phyloP scores from a whole-genome alignment of 2,797 vertebrate genomes.

The Lithobates sylvaticus region DNA sequence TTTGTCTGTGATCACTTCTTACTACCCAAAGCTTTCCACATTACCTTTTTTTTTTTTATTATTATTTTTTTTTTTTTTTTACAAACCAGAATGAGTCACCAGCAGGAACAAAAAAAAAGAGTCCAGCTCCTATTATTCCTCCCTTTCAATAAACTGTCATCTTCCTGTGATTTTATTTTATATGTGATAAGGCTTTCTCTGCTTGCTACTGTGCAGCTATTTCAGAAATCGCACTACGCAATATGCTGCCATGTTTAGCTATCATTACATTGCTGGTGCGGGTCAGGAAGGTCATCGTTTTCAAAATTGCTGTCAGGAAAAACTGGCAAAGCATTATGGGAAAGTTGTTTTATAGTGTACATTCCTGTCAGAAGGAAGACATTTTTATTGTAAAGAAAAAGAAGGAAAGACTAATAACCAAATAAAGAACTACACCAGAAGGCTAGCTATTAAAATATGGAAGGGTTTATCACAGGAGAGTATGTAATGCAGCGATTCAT shows the following conservation, averaged over 20 bases:
- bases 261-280: background rate
- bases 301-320: background rate
- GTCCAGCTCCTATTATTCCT: conserved; percentile 35
- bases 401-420: background rate
- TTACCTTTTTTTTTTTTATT: conserved; percentile 13
- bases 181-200: conserved; percentile 22
- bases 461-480: background rate
- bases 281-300: background rate
- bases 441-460: background rate
- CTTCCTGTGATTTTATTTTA: background rate
- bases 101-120: conserved; percentile 37
- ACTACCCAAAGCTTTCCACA: conserved; percentile 14
- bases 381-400: background rate
- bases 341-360: background rate
- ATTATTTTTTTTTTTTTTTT: background rate
- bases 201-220: conserved; percentile 10
- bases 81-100: conserved; percentile 52
- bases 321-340: background rate
- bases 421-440: too few species aligned
- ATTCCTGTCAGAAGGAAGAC: background rate
- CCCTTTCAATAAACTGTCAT: conserved; percentile 47
- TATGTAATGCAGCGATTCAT: background rate
- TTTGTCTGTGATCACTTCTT: conserved; percentile 42
- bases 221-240: conserved; percentile 10
- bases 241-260: conserved; percentile 2